These are phyloP conservation scores for Limanda limanda DNA, from an alignment of 2,113 vertebrate species.

Conservation along the genomic window DNA sequence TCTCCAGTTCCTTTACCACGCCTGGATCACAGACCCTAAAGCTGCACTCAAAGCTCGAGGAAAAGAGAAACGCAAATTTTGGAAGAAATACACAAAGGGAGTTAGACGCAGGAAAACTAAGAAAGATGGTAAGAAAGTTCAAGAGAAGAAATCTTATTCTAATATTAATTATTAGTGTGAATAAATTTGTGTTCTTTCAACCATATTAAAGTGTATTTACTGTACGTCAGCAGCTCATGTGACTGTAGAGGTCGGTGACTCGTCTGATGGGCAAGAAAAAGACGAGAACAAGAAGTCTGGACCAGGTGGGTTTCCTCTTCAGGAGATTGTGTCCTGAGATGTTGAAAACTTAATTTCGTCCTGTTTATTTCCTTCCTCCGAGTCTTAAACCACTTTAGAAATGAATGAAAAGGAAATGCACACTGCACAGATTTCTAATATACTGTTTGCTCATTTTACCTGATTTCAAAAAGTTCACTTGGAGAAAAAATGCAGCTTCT, in stretches of 20 bases:
- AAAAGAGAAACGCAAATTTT: constrained; percentile 88
- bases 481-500: no score
- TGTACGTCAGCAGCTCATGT: constrained; percentile 70
- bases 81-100: constrained; percentile 83
- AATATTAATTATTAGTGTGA: background rate
- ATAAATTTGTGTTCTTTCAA: background rate
- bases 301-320: constrained; percentile 69
- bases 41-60: constrained; percentile 89
- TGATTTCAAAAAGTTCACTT: no score
- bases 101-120: constrained; percentile 77
- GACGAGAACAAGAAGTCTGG: constrained; percentile 65
- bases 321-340: background rate
- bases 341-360: background rate
- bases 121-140: constrained; percentile 84
- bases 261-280: constrained; percentile 74
- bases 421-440: no score
- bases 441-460: no score
- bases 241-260: constrained; percentile 78
- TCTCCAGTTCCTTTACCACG: constrained; percentile 94
- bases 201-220: background rate
- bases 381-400: no score
- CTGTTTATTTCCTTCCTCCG: no score
- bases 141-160: background rate
- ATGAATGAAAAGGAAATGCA: no score
- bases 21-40: constrained; percentile 98